phyloP scores from a whole-genome alignment of 2,888 invertebrate genomes.

The Ommatoiulus sabulosus region DNA sequence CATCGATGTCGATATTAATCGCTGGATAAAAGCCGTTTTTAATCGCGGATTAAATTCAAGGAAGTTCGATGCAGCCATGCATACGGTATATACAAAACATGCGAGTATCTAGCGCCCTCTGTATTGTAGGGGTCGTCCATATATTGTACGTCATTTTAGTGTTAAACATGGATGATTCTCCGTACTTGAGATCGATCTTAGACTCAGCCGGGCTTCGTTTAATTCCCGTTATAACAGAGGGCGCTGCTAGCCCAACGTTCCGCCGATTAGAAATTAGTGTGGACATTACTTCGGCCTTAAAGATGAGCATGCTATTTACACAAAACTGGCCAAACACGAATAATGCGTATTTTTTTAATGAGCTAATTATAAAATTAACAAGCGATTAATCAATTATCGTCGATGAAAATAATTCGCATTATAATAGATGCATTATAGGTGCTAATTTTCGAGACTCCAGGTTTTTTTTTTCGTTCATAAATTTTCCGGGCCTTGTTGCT shows the following conservation, averaged over 20 bases:
- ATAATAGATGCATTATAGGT: not conserved
- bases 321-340: slow-evolving; percentile 16
- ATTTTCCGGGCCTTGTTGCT: not conserved
- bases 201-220: too few species aligned
- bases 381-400: not conserved
- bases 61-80: not conserved
- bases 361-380: not conserved
- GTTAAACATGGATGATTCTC: too few species aligned
- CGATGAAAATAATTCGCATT: not conserved
- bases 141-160: too few species aligned
- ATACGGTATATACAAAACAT: not conserved
- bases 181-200: too few species aligned
- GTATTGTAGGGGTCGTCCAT: too few species aligned
- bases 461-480: too few species aligned
- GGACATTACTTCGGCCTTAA: not conserved
- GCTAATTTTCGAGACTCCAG: not conserved
- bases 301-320: not conserved
- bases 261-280: not conserved
- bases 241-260: not conserved
- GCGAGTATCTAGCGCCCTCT: not conserved
- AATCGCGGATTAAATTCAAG: not conserved
- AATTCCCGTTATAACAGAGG: not conserved
- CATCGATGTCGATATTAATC: not conserved
- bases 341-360: not conserved
- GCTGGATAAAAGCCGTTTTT: not conserved